Conservation (phyloP, 2,797 vertebrate genomes). For the Darevskia nairensis region DNA sequence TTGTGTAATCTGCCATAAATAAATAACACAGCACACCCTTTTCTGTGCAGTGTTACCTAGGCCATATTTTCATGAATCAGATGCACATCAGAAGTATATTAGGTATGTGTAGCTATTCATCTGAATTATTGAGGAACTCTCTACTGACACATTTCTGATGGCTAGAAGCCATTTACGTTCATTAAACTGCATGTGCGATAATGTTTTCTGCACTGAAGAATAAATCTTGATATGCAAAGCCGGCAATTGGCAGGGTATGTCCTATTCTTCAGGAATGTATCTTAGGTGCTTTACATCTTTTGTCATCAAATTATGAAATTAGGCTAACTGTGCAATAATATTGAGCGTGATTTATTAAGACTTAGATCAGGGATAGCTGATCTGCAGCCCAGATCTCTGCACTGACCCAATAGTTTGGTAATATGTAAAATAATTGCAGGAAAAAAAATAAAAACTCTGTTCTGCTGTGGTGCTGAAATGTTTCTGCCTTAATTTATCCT, state of each 20-base stretch:
- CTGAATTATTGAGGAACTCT: conserved; percentile 33
- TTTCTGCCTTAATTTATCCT: too few relatives aligned
- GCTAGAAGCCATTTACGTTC: conserved; percentile 24
- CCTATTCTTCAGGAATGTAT: conserved; percentile 14
- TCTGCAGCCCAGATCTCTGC: too few relatives aligned
- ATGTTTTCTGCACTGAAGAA: conserved; percentile 22
- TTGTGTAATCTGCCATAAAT: background rate
- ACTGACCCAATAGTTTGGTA: too few relatives aligned
- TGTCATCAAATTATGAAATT: conserved; percentile 23
- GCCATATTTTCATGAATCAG: conserved; percentile 16
- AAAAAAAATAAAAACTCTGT: too few relatives aligned
- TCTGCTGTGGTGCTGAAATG: too few relatives aligned
- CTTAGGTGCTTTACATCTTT: conserved; percentile 42
- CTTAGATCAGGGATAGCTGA: background rate
- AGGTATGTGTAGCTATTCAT: conserved; percentile 30
- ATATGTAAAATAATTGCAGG: too few relatives aligned
- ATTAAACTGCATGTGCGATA: conserved; percentile 1
- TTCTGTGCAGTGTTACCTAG: background rate
- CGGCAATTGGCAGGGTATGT: conserved; percentile 30
- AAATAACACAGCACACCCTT: conserved; percentile 33
- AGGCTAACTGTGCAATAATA: background rate
- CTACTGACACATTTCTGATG: conserved; percentile 36
- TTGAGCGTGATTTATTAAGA: background rate
- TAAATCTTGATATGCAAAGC: conserved; percentile 42
- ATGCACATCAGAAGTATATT: conserved; percentile 2